A percentile compares a stretch with the other conserved stretches of the same genome.
These are phyloP conservation scores for Coenobita brevimanus DNA, from an alignment of 1,140 invertebrate genomes.

Conservation along the genomic window DNA sequence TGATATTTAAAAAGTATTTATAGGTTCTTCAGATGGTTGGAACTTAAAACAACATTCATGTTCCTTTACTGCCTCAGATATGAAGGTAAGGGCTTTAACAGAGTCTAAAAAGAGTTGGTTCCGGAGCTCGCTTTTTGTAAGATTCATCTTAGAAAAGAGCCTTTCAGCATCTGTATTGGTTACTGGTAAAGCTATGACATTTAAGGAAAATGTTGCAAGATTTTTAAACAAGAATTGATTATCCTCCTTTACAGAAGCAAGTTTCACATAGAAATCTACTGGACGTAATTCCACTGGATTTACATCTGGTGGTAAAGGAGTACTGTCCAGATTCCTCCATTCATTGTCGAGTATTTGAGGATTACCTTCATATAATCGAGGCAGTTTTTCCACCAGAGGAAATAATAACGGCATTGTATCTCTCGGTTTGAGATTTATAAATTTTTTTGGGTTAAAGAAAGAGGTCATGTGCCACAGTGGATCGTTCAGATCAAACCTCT, in stretches of 20 bases:
- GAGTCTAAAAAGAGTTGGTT: no score
- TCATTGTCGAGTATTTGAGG: not conserved
- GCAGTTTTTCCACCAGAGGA: not conserved
- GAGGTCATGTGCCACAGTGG: not conserved
- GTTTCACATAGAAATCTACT: not conserved
- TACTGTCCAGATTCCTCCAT: not conserved
- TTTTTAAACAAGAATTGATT: not conserved
- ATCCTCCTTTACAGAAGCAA: not conserved
- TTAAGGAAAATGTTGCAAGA: not conserved
- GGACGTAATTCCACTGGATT: not conserved
- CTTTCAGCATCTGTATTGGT: not conserved
- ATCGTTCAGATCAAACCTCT: not conserved
- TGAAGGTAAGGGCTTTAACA: no score
- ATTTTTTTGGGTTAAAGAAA: not conserved
- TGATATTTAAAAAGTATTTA: no score
- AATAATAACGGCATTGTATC: not conserved
- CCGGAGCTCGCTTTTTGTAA: no score
- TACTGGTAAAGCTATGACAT: constrained; percentile 22
- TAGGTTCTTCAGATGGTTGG: no score
- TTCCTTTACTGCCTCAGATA: no score
- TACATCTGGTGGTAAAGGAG: not conserved
- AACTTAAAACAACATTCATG: no score
- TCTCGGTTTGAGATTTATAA: not conserved
- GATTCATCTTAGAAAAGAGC: constrained; percentile 10
- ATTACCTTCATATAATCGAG: not conserved